phyloP scores from a whole-genome alignment of 2,113 vertebrate genomes.

The Trinectes maculatus region DNA sequence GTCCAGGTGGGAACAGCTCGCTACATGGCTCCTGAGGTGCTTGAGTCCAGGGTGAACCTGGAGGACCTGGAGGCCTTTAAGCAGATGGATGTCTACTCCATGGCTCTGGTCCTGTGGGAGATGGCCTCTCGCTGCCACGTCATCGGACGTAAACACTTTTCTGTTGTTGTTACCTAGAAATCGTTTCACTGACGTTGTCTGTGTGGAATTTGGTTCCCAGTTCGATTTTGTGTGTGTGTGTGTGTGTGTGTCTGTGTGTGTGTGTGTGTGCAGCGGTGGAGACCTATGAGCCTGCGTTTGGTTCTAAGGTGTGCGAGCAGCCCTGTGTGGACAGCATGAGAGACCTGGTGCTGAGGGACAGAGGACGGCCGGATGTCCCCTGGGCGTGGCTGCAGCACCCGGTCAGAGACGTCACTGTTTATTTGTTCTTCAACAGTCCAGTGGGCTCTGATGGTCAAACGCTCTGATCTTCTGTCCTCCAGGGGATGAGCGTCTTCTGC shows the following conservation, averaged over 20 bases:
- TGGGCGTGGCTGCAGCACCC: slow-evolving; percentile 84
- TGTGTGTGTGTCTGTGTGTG: slow-evolving; percentile 1
- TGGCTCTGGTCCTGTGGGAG: slow-evolving; percentile 92
- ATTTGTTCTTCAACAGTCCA: neutral
- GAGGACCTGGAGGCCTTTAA: slow-evolving; percentile 93
- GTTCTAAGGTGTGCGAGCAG: slow-evolving; percentile 88
- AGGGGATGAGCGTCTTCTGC: slow-evolving; percentile 89
- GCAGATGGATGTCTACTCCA: slow-evolving; percentile 94
- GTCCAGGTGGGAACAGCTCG: slow-evolving; percentile 90
- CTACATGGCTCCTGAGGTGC: slow-evolving; percentile 93
- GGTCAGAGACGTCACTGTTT: slow-evolving; percentile 62
- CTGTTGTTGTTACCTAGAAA: too few relatives aligned
- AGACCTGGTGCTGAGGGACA: slow-evolving; percentile 88
- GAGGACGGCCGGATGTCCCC: slow-evolving; percentile 89
- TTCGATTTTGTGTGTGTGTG: too few relatives aligned
- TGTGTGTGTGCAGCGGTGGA: slow-evolving; percentile 82
- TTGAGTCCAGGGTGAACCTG: slow-evolving; percentile 93
- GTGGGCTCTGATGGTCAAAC: neutral
- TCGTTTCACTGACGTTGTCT: too few relatives aligned
- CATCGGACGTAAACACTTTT: slow-evolving; percentile 82
- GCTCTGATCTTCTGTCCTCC: slow-evolving; percentile 2
- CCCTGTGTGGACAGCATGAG: slow-evolving; percentile 93
- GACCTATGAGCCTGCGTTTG: slow-evolving; percentile 88
- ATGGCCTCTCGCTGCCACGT: slow-evolving; percentile 89
- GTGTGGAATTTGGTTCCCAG: too few relatives aligned